Evolutionary conservation across 2,797 vertebrate species (phyloP), one percentile per base, ranked within the genome.

Genomic region (Poeciliopsis gracilis): DNA sequence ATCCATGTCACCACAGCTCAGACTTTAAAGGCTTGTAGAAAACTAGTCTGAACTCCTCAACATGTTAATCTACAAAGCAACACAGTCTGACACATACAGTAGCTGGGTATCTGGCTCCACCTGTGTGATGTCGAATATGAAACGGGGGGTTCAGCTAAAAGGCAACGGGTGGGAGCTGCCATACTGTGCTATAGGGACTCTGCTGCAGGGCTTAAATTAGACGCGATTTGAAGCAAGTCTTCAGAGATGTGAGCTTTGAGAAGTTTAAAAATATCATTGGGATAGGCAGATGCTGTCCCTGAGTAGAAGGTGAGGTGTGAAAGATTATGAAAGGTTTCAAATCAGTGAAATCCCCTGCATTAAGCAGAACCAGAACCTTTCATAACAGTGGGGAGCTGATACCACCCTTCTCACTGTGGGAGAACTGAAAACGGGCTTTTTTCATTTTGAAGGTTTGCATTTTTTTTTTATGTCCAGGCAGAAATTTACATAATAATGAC

Each of bases 31-130:
- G 67, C 85, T 88, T 70, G 71, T 47, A 73, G 81, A 76, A 90
- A 92, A 63, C 28, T 83, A 78, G 80, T 91, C 73, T 81, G 87
- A 92, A 90, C 88, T 83, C 78, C 20, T 82, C 63, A 86, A 88
- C 89, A 88, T 88, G 77, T 86, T 95, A 93, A 95, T 95, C 94
- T 92, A 86, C 82, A 86, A 92, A 92, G 93, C 90, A 90, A 87
- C 85, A 81, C 81, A 84, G 84, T 73, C 90, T 93, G 91, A 85
- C 84, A 90, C 80, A 85, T 55, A 61, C 72, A 73, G 81, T 72
- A 43, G 82, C 83, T 72, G 79, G 73, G 80, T 77, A 28, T 90
- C 80, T 79, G 88, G 59, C 84, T 91, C 86, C 82, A 94, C 91
- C 93, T 92, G 90, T 84, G 86, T 84, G 76, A 85, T 90, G 89